These are phyloP conservation scores for Peromyscus nudipes DNA, from an alignment of 2,797 vertebrate genomes.

Conservation along the genomic window DNA sequence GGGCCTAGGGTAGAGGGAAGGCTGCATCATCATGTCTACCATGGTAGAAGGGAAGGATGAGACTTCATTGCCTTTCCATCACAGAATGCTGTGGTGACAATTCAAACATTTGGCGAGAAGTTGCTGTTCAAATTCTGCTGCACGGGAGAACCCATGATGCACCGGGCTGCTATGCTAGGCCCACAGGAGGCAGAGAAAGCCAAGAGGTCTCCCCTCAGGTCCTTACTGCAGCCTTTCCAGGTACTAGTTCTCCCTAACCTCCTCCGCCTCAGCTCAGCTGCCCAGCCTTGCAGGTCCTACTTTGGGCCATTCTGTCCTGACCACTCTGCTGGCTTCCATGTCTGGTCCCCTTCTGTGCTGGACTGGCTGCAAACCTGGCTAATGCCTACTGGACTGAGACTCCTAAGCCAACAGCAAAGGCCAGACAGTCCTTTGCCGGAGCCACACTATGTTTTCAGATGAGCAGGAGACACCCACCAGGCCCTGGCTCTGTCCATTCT, in stretches of 20 bases:
- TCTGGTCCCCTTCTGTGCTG: background rate
- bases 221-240: background rate
- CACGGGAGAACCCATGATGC: too few species aligned
- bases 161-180: background rate
- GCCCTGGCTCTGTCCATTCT: background rate
- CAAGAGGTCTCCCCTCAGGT: background rate
- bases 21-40: too few species aligned
- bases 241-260: background rate
- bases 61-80: background rate
- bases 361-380: background rate
- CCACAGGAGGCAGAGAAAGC: background rate
- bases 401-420: background rate
- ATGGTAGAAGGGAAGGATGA: too few species aligned
- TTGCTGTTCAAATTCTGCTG: background rate
- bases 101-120: too few species aligned
- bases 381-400: background rate
- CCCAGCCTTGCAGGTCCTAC: background rate
- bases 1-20: background rate
- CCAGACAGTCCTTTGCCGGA: background rate
- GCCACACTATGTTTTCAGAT: fast-evolving
- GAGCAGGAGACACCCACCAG: background rate
- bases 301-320: background rate
- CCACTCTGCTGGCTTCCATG: background rate
- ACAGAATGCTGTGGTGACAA: background rate
- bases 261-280: background rate